A percentile compares a stretch with the other conserved stretches of the same genome.
Evolutionary conservation across 2,113 vertebrate genomes (phyloP).

Genomic region (Connochaetes taurinus): DNA sequence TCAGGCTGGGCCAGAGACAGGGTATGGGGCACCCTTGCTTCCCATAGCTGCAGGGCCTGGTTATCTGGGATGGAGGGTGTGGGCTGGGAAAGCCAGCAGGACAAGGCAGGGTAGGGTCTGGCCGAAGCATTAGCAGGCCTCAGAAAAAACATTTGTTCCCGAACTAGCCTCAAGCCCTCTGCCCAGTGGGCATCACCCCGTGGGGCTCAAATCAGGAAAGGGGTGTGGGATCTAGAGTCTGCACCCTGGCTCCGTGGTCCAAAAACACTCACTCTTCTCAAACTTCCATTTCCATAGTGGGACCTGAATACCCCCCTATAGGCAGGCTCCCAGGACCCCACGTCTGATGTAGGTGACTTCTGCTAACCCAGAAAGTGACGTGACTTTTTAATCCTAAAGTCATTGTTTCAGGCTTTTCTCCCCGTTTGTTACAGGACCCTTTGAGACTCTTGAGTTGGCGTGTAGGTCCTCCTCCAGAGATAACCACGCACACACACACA

Average conservation of each 20-base stretch:
- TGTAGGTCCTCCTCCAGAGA: not conserved
- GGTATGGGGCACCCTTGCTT: not conserved
- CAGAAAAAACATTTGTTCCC: not conserved
- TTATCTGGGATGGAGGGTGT: not conserved
- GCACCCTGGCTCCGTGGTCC: not conserved
- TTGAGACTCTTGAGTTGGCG: not conserved
- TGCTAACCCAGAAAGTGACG: not conserved
- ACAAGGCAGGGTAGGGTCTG: not conserved
- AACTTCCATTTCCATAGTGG: not conserved
- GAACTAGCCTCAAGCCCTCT: not conserved
- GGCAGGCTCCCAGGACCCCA: not conserved
- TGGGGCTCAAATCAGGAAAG: not conserved
- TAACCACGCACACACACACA: accelerated
- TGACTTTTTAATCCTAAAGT: not conserved
- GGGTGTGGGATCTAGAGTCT: not conserved
- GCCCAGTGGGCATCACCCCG: accelerated
- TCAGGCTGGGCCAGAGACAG: not conserved
- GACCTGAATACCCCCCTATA: not conserved
- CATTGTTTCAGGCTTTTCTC: not conserved
- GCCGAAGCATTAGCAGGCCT: not conserved
- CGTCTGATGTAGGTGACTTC: not conserved
- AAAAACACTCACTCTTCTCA: not conserved
- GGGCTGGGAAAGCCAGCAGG: not conserved
- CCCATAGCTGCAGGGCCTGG: not conserved
- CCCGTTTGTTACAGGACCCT: not conserved